Percentiles rank a stretch among this genome's conserved stretches.
Evolutionary conservation across 30 jellyfish, hydroid and myxozoan species (phyloP).

Genomic region (Sanderia malayensis): DNA sequence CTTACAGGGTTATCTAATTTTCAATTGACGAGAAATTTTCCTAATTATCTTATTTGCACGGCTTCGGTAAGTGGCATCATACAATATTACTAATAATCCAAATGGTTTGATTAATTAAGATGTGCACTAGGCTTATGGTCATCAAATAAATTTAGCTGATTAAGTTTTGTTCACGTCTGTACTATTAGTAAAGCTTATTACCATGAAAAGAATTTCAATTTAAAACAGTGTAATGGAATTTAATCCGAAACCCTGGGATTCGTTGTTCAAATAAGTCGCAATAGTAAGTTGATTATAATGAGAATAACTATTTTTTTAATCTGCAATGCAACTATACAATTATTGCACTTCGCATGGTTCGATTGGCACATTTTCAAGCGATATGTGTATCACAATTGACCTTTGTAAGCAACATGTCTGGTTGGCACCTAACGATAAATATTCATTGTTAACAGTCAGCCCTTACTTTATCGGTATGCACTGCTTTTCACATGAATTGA

Average conservation of each 20-base stretch:
- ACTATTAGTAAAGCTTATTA: slow-evolving; percentile 26
- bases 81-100: slow-evolving; percentile 27
- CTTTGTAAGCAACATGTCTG: no score
- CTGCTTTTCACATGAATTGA: no score
- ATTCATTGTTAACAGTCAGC: no score
- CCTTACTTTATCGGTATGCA: no score
- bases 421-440: no score
- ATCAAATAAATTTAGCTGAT: slow-evolving; percentile 11
- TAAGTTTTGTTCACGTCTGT: slow-evolving; percentile 5
- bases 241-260: no score
- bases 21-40: slow-evolving; percentile 35
- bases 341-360: not conserved
- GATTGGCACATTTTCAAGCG: not conserved
- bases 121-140: slow-evolving; percentile 21
- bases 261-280: no score
- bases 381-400: no score
- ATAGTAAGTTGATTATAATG: no score
- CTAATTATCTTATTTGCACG: not conserved
- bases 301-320: no score
- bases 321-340: not conserved
- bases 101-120: slow-evolving; percentile 23
- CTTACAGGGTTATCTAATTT: slow-evolving; percentile 27
- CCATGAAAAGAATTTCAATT: slow-evolving; percentile 2
- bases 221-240: slow-evolving; percentile 1
- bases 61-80: slow-evolving; percentile 26